Conservation (phyloP, 2,888 invertebrate species). For the Nomada fabriciana region DNA sequence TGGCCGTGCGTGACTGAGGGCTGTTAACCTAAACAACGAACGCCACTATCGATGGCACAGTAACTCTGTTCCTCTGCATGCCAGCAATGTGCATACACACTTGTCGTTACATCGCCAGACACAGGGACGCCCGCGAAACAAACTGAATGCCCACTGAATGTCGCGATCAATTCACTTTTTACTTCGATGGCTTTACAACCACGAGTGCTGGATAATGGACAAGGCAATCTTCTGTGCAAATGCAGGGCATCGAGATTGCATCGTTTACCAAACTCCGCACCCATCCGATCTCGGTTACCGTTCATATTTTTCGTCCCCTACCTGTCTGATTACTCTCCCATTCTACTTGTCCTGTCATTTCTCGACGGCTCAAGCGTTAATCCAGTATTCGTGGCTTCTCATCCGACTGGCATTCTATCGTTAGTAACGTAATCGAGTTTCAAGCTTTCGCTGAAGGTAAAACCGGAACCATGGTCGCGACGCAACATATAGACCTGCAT, state of each 20-base stretch:
- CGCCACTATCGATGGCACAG: slow-evolving; percentile 68
- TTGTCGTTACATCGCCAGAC: slow-evolving; percentile 17
- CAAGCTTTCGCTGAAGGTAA: slow-evolving; percentile 9
- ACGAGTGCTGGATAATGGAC: slow-evolving; percentile 21
- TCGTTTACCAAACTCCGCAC: slow-evolving; percentile 38
- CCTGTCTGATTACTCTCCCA: too few relatives aligned
- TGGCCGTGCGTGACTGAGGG: slow-evolving; percentile 75
- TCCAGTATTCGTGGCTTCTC: slow-evolving; percentile 40
- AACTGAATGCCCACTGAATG: slow-evolving; percentile 1
- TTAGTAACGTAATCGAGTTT: slow-evolving; percentile 53
- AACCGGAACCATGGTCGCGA: neutral
- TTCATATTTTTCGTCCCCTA: neutral
- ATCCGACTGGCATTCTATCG: slow-evolving; percentile 32
- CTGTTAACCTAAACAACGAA: slow-evolving; percentile 77
- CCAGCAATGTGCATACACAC: slow-evolving; percentile 29
- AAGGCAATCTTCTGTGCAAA: slow-evolving; percentile 17
- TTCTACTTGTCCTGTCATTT: neutral
- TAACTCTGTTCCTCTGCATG: slow-evolving; percentile 68
- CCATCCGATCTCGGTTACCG: slow-evolving; percentile 16
- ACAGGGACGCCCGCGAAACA: neutral
- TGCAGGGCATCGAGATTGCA: slow-evolving; percentile 4
- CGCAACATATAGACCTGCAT: slow-evolving; percentile 13
- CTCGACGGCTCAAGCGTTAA: slow-evolving; percentile 29
- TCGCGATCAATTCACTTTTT: slow-evolving; percentile 17
- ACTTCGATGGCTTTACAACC: slow-evolving; percentile 15